These are phyloP conservation scores for Branchipolynoe longqiensis DNA, from an alignment of 2,888 invertebrate species.

Conservation along the genomic window DNA sequence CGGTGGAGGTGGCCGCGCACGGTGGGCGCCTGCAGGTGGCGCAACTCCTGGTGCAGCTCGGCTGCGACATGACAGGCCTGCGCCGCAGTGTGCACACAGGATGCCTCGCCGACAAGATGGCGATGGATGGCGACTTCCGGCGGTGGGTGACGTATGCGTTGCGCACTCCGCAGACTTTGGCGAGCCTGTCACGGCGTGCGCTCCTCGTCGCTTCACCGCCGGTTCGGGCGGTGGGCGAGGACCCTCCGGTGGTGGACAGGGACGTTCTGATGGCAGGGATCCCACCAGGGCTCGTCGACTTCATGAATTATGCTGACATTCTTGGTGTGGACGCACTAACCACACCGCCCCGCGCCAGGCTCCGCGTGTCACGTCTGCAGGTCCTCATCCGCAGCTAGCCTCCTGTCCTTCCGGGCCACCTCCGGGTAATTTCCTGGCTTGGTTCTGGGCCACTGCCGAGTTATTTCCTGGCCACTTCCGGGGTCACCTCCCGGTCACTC, in stretches of 20 bases:
- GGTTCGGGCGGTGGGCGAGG: background rate
- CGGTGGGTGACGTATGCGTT: background rate
- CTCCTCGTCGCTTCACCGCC: background rate
- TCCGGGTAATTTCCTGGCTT: no score
- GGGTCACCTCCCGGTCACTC: no score
- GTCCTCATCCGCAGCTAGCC: background rate
- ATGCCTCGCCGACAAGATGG: background rate
- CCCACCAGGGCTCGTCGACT: conserved; percentile 11
- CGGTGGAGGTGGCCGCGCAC: conserved; percentile 1
- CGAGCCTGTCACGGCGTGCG: background rate
- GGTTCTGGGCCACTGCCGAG: no score
- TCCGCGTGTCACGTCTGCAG: background rate
- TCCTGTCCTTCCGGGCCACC: no score
- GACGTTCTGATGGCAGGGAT: background rate
- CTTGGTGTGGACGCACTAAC: background rate
- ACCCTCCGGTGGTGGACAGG: no score
- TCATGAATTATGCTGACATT: conserved; percentile 23
- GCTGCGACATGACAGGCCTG: background rate
- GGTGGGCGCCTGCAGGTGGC: background rate
- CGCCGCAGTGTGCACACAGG: background rate
- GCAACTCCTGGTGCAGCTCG: background rate
- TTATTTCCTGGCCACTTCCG: no score
- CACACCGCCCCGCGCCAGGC: background rate
- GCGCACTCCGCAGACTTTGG: background rate
- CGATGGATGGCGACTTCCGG: background rate